Conservation (phyloP, 2,113 vertebrate genomes). For the Xenopus tropicalis region UCB_Xtro_10.0 CM004451.2:27255001-27255500, state of each 20-base stretch:
- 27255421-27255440: not conserved
- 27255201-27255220: slow-evolving; percentile 5
- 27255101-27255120: too few species aligned
- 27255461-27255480: too few species aligned
- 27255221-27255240: slow-evolving; percentile 28
- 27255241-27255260: not conserved
- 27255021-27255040: too few species aligned
- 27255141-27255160: too few species aligned
- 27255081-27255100: too few species aligned
- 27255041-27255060: too few species aligned
- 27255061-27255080: too few species aligned
- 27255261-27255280: slow-evolving; percentile 19
- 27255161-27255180: not conserved
- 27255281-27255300: not conserved
- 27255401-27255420: not conserved
- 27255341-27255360: slow-evolving; percentile 19
- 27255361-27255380: not conserved
- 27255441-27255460: too few species aligned
- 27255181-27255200: slow-evolving; percentile 17
- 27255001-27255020: too few species aligned
- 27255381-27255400: not conserved
- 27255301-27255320: slow-evolving; percentile 29
- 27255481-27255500: too few species aligned
- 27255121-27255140: too few species aligned
- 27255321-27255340: slow-evolving; percentile 8